phyloP scores from a whole-genome alignment of 1,140 invertebrate species.

The Macrostomum lignano region DNA sequence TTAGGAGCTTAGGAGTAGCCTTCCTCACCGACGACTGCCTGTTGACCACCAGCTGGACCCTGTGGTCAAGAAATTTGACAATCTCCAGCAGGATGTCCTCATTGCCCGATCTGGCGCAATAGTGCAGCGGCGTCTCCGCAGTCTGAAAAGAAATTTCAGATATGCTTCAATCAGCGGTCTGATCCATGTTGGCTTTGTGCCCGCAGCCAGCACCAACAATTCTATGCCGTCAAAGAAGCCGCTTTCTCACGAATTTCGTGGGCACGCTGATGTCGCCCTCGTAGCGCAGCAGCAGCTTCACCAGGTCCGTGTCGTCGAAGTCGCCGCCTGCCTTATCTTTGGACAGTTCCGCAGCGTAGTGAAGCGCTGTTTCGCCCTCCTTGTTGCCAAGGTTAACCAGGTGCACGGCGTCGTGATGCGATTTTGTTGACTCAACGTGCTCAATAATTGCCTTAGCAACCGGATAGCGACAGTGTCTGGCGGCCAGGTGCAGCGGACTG shows the following conservation, averaged over 20 bases:
- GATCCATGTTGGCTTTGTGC: no score
- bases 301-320: no score
- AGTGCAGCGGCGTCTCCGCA: slow-evolving; percentile 72
- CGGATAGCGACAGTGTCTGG: slow-evolving; percentile 29
- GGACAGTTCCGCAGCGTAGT: slow-evolving; percentile 39
- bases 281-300: no score
- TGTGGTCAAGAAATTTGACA: slow-evolving; percentile 37
- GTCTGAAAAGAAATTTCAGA: slow-evolving; percentile 36
- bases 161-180: no score
- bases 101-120: slow-evolving; percentile 70
- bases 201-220: no score
- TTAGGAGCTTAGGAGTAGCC: not conserved
- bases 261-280: no score
- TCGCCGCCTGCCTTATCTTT: no score
- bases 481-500: slow-evolving; percentile 31
- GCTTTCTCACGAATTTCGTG: no score
- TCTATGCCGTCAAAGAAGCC: no score
- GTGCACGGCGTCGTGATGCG: not conserved
- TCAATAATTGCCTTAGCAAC: slow-evolving; percentile 26
- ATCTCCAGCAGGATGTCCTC: slow-evolving; percentile 79
- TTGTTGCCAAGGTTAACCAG: slow-evolving; percentile 15
- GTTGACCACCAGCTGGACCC: slow-evolving; percentile 68
- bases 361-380: slow-evolving; percentile 67
- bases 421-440: slow-evolving; percentile 9
- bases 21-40: slow-evolving; percentile 40